Conservation (phyloP, 1,140 invertebrate genomes). For the Pseudachorutes palmiensis region DNA sequence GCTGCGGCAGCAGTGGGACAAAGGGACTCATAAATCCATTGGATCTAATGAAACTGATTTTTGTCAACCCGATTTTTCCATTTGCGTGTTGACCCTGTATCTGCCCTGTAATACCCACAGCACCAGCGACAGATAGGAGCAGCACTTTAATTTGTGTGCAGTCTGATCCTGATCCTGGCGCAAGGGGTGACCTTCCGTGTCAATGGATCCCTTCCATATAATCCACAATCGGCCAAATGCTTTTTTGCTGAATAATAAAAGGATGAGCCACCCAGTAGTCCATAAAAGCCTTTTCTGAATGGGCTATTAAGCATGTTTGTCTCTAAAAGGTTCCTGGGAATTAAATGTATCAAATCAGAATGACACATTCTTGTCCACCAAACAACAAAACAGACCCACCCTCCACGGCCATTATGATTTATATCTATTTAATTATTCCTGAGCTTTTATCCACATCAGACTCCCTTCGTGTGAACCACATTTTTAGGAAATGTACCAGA, state of each 20-base stretch:
- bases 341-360: not conserved
- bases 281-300: not conserved
- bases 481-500: too few relatives aligned
- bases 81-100: not conserved
- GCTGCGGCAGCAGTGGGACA: not conserved
- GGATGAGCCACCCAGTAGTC: not conserved
- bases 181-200: not conserved
- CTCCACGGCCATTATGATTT: too few relatives aligned
- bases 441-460: too few relatives aligned
- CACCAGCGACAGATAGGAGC: too few relatives aligned
- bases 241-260: not conserved
- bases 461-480: too few relatives aligned
- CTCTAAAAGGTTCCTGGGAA: not conserved
- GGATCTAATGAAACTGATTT: not conserved
- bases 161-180: too few relatives aligned
- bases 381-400: not conserved
- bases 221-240: not conserved
- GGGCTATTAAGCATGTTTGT: not conserved
- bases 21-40: not conserved
- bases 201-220: not conserved
- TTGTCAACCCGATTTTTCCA: not conserved
- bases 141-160: not conserved
- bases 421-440: not conserved
- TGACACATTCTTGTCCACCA: too few relatives aligned
- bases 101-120: not conserved